Percentiles rank a stretch among this genome's conserved stretches.
These are phyloP conservation scores for Stercorarius parasiticus DNA, from an alignment of 2,113 vertebrate genomes.

Conservation along the genomic window DNA sequence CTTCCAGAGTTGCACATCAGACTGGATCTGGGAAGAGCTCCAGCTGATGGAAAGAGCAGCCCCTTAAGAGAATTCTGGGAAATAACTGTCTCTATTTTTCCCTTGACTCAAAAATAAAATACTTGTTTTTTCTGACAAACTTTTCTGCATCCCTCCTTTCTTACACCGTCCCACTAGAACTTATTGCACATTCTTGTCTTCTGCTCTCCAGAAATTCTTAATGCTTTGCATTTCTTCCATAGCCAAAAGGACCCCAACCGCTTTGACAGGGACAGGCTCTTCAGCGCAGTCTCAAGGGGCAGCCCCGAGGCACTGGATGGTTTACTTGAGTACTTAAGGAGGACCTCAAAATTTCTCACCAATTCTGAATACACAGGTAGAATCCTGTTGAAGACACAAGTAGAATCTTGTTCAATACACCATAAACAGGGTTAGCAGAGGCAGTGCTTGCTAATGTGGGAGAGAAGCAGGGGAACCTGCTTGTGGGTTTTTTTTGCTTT, in stretches of 20 bases:
- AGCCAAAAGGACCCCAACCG: constrained; percentile 68
- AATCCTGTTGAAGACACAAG: constrained; percentile 48
- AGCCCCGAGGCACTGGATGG: constrained; percentile 74
- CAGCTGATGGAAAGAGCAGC: constrained; percentile 50
- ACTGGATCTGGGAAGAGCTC: constrained; percentile 35
- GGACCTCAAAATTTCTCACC: constrained; percentile 83
- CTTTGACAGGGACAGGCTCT: constrained; percentile 79
- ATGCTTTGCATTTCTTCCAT: background rate
- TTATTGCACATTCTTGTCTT: background rate
- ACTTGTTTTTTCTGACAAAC: background rate
- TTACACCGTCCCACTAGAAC: background rate
- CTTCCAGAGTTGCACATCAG: constrained; percentile 39
- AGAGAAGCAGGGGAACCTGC: background rate
- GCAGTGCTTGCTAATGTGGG: background rate
- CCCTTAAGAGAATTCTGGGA: constrained; percentile 46
- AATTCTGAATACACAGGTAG: constrained; percentile 85
- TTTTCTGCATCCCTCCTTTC: background rate
- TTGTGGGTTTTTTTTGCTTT: background rate
- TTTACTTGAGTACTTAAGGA: constrained; percentile 80
- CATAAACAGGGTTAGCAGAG: background rate
- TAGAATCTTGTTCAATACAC: background rate
- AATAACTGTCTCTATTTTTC: constrained; percentile 36
- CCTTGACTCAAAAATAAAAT: constrained; percentile 48
- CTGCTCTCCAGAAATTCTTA: background rate
- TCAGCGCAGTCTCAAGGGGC: constrained; percentile 79